These are phyloP conservation scores for Caenorhabditis angaria DNA, from an alignment of 2,888 invertebrate species.

Conservation along the genomic window DNA sequence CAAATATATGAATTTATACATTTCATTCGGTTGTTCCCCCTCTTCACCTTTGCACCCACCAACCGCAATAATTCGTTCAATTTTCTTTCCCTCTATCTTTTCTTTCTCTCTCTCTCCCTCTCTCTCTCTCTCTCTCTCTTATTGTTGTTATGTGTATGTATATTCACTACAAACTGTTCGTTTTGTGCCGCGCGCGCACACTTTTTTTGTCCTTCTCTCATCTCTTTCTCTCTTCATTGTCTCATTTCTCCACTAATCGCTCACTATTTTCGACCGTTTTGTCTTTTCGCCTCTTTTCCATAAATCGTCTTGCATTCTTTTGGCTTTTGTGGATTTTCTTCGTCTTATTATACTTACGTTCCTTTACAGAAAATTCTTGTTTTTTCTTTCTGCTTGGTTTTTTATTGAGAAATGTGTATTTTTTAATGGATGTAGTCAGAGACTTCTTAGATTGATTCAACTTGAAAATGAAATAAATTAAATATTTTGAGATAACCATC, in stretches of 20 bases:
- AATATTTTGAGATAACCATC: too few relatives aligned
- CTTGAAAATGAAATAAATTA: too few relatives aligned
- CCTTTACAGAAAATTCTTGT: too few relatives aligned
- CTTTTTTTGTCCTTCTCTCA: neutral
- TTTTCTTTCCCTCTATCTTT: constrained; percentile 31
- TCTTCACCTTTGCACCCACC: neutral
- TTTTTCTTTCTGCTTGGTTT: too few relatives aligned
- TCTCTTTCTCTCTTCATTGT: neutral
- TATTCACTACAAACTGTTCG: constrained; percentile 5
- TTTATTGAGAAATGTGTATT: too few relatives aligned
- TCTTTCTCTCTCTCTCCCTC: constrained; percentile 9
- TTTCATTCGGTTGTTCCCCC: too few relatives aligned
- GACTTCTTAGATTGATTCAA: too few relatives aligned
- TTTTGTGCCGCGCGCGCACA: neutral
- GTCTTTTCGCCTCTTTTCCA: neutral
- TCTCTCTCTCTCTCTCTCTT: constrained; percentile 15
- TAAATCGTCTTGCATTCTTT: too few relatives aligned
- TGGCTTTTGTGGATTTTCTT: too few relatives aligned
- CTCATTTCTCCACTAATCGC: constrained; percentile 9
- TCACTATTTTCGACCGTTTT: neutral
- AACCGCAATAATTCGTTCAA: constrained; percentile 27
- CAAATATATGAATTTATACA: too few relatives aligned
- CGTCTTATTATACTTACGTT: too few relatives aligned
- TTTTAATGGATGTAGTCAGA: too few relatives aligned
- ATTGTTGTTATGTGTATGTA: constrained; percentile 16